Evolutionary conservation across 2,113 vertebrate genomes (phyloP), one percentile per base, ranked within the genome.

Genomic region (Rhinolophus ferrumequinum): DNA sequence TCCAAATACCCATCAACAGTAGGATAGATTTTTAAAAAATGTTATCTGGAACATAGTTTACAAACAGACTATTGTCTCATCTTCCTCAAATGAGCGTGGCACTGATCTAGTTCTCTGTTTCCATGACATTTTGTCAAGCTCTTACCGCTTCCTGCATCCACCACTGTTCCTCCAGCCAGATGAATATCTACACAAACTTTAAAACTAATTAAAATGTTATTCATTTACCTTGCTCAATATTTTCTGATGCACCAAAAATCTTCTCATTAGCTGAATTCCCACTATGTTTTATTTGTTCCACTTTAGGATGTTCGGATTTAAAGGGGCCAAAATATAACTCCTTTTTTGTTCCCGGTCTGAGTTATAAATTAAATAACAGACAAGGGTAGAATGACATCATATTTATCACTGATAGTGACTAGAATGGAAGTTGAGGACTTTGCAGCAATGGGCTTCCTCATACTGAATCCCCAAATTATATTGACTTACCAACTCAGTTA

Each of bases 1-100:
- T 72, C 54, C 91, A 93, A 73, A 85, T 72, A 66, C n/a, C 80
- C 54, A 66, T 79, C 95, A 93, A 47, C 52, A 84, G n/a, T 30
- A 52, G 33, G 86, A 60, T n/a, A 33, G 15, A 38, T 47, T n/a
- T n/a, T 64, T 38, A 8, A 38, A 56, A 64, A 54, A 28, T 83
- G 54, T 84, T 84, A 69, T 41, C 54, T 90, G 64, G 72, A 85
- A 80, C 66, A 33, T 38, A 67, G 38, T 85, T 77, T 83, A 72
- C 18, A 66, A 77, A 83, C 60, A 88, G 91, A 85, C 44, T 72
- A 50, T 56, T 66, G 60, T 14, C 60, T 38, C 35, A 35, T 76
- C 76, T 89, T 77, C 41, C 41, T 75, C 50, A 50, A 64, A 54
- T 64, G 62, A 96, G 44, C 13, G 19, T 19, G 38, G 1, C 16